Conservation (phyloP, 92 coral and sea anemone genomes). For the Muricea muricata region DNA sequence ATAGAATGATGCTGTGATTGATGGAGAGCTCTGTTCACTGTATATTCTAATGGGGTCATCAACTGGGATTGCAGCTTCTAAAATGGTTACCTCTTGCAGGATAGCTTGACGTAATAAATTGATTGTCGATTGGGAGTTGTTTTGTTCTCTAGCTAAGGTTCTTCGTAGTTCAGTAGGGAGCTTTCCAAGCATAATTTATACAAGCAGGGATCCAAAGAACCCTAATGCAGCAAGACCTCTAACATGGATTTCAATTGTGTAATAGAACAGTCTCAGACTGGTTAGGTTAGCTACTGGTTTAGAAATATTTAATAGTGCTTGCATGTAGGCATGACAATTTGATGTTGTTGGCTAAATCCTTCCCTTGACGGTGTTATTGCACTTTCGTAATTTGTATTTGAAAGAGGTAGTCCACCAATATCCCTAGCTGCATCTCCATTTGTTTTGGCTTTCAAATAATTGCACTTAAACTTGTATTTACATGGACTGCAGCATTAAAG, state of each 20-base stretch:
- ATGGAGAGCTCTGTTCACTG: not conserved
- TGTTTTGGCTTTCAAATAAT: not conserved
- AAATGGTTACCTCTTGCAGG: not conserved
- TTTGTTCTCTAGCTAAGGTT: not conserved
- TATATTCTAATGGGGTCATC: not conserved
- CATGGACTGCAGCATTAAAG: not conserved
- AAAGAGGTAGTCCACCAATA: not conserved
- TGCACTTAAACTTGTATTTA: not conserved
- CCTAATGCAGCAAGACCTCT: constrained; percentile 2
- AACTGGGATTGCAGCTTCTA: not conserved
- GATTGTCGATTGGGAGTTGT: not conserved
- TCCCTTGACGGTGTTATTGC: constrained; percentile 15
- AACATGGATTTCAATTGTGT: constrained; percentile 42
- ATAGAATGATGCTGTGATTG: not conserved
- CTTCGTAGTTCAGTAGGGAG: not conserved
- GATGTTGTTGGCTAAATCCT: constrained; percentile 45
- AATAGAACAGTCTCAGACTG: constrained; percentile 44
- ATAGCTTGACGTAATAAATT: not conserved
- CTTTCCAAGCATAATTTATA: not conserved
- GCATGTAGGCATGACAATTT: constrained; percentile 38
- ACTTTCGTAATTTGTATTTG: not conserved
- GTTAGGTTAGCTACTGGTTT: constrained; percentile 1
- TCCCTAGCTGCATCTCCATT: not conserved
- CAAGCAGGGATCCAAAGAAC: not conserved
- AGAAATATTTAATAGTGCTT: constrained; percentile 34